Base-by-base conservation (phyloP, 2,797 vertebrate genomes). In the Megaceryle alcyon region DNA sequence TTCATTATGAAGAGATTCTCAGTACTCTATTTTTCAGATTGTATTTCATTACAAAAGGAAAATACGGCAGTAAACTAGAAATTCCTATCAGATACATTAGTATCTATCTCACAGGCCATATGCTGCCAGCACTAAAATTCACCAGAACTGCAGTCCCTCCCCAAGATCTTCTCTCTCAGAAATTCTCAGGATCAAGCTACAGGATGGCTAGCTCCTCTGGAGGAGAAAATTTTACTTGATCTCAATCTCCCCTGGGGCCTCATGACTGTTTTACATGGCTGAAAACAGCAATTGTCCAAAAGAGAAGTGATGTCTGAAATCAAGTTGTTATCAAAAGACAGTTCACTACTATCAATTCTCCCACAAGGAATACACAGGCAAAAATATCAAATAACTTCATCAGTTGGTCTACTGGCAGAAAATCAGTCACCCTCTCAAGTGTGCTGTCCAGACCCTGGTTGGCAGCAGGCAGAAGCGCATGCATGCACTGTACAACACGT, bases 351-450 rank as follows among this genome's bases (percentile, higher is more conserved):
- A 49, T 31, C 33, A 14, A 14, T 31, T 64, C 26, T 66, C 14
- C 39, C 35, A 23, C 33, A 75, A 44, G 85, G 15, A 91, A 90
- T 3, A 84, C 9, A 21, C 2, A 72, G 16, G 49, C 17, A 72
- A 76, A 25, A 72, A 22, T 23, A 84, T 2, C 12, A 2, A 65
- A 13, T 0, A 33, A 37, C n/a, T 76, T 76, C 35, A 44, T 4
- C 20, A 88, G 65, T 23, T 35, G 46, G 76, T 95, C 95, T 92
- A 19, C 96, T 93, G 92, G 93, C 95, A 96, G 95, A 95, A 96
- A 95, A 82, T 94, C 95, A 91, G 64, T 53, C 60, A 73, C 39
- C 21, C 71, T 69, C 20, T 78, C 3, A 2, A 2, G 87, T 33
- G 86, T 43, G 76, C 59, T 76, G 86, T 53, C 93, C 80, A 84